phyloP scores from a whole-genome alignment of 1,140 invertebrate genomes.

The Megathymus violae region DNA sequence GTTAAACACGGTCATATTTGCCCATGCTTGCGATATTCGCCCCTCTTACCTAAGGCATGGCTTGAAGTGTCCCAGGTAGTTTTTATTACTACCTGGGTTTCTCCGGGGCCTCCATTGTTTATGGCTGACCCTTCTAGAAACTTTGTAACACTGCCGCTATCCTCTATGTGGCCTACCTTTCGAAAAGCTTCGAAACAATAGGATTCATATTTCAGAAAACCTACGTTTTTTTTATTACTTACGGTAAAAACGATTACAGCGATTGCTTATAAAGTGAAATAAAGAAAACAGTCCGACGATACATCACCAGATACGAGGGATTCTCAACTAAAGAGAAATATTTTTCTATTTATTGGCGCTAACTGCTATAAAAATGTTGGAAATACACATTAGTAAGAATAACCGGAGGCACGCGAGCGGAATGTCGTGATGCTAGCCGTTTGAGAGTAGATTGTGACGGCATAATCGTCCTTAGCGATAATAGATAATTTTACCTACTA shows the following conservation, averaged over 20 bases:
- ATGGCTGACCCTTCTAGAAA: too few relatives aligned
- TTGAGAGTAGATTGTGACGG: conserved; percentile 2
- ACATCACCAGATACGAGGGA: conserved; percentile 25
- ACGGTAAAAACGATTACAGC: conserved; percentile 3
- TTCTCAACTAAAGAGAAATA: conserved; percentile 14
- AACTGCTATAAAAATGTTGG: conserved; percentile 46
- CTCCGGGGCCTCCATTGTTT: too few relatives aligned
- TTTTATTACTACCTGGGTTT: too few relatives aligned
- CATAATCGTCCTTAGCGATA: neutral
- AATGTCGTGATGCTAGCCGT: conserved; percentile 22
- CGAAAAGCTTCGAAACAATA: too few relatives aligned
- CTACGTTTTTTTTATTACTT: neutral
- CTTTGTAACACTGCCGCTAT: too few relatives aligned
- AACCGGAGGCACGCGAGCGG: conserved; percentile 39
- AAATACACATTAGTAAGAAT: conserved; percentile 44
- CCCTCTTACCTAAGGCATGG: too few relatives aligned
- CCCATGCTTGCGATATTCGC: too few relatives aligned
- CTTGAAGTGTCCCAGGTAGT: too few relatives aligned
- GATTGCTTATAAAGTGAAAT: neutral
- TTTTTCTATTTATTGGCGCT: conserved; percentile 40
- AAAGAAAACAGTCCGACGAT: conserved; percentile 14
- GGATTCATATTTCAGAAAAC: too few relatives aligned
- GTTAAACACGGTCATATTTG: too few relatives aligned
- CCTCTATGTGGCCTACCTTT: too few relatives aligned
- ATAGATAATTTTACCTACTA: too few relatives aligned